phyloP scores from a whole-genome alignment of 2,113 vertebrate genomes.

The Megatriorchis doriae region DNA sequence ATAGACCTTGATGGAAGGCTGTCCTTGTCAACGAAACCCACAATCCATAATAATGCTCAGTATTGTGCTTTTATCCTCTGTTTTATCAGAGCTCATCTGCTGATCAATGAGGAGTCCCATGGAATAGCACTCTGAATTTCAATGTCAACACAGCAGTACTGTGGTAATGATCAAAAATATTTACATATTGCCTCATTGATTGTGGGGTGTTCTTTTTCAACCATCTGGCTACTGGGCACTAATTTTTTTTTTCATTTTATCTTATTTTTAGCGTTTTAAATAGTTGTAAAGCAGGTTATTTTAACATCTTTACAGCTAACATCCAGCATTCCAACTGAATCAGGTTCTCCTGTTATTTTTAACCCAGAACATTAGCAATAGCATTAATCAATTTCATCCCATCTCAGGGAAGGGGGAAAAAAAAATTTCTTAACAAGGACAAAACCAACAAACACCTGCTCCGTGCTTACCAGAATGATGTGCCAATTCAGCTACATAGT shows the following conservation, averaged over 20 bases:
- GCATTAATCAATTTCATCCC: not conserved
- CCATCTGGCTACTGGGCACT: constrained; percentile 68
- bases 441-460: not conserved
- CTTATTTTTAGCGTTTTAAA: constrained; percentile 11
- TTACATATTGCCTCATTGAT: constrained; percentile 61
- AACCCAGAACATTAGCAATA: not conserved
- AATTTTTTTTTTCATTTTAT: not conserved
- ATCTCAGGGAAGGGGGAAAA: not conserved
- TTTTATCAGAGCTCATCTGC: constrained; percentile 27
- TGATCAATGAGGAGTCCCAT: constrained; percentile 22
- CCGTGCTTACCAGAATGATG: not conserved
- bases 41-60: not conserved
- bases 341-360: not conserved
- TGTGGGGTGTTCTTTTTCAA: constrained; percentile 53
- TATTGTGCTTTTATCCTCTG: not conserved
- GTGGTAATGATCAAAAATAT: constrained; percentile 62
- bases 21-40: not conserved
- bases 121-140: constrained; percentile 40
- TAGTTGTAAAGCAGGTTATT: not conserved
- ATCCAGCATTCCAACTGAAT: not conserved
- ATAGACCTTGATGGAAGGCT: not conserved
- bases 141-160: constrained; percentile 48
- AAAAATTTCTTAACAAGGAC: constrained; percentile 5
- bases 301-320: not conserved
- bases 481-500: not conserved